A percentile compares a stretch with the other conserved stretches of the same genome.
These are phyloP conservation scores for Megaleporinus macrocephalus DNA, from an alignment of 2,113 vertebrate genomes.

Conservation along the genomic window DNA sequence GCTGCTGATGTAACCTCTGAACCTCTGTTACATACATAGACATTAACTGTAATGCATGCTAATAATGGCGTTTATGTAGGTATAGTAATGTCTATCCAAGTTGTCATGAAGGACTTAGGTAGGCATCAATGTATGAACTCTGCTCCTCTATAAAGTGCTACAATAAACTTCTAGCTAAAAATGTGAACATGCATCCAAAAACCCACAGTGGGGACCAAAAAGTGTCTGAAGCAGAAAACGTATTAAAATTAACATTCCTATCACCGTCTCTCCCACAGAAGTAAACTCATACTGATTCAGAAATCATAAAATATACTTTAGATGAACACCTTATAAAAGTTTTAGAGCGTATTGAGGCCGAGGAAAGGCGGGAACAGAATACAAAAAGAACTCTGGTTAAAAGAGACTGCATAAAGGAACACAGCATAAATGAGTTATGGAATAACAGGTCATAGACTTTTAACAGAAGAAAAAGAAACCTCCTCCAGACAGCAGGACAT, in stretches of 20 bases:
- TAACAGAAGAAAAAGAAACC: background rate
- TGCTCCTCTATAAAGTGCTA: too few relatives aligned
- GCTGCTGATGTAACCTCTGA: too few relatives aligned
- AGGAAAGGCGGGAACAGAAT: background rate
- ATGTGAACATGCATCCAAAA: too few relatives aligned
- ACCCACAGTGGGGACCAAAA: too few relatives aligned
- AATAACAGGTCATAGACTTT: background rate
- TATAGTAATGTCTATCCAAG: too few relatives aligned
- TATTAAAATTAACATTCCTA: background rate
- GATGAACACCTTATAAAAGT: background rate
- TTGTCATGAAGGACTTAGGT: too few relatives aligned
- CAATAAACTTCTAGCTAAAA: too few relatives aligned
- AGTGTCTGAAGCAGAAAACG: background rate
- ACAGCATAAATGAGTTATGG: background rate
- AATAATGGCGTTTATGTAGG: too few relatives aligned
- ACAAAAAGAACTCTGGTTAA: background rate
- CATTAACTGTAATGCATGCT: too few relatives aligned
- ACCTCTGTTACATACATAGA: too few relatives aligned
- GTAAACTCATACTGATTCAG: background rate
- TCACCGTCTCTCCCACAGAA: background rate
- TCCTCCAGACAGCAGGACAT: background rate
- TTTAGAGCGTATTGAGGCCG: background rate
- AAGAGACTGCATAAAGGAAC: background rate
- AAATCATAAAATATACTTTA: background rate
- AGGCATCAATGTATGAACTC: too few relatives aligned